Evolutionary conservation across 2,797 vertebrate genomes (phyloP).

Genomic region (Knipowitschia caucasica): DNA sequence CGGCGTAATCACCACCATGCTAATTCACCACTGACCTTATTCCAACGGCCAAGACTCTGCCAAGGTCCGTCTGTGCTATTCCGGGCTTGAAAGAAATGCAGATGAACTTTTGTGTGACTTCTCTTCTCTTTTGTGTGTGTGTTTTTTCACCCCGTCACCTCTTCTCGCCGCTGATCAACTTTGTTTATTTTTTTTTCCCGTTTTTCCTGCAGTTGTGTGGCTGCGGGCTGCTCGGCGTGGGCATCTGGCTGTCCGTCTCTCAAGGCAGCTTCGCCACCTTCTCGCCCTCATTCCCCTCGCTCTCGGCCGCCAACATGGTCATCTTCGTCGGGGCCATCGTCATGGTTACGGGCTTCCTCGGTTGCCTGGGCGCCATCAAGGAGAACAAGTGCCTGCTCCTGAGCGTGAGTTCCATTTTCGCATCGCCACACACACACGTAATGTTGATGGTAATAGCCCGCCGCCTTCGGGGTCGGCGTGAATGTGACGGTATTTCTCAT

Average conservation of each 20-base stretch:
- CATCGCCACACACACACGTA: neutral
- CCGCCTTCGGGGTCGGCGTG: neutral
- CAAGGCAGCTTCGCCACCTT: conserved; percentile 99
- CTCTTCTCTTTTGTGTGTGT: no score
- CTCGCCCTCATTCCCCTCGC: conserved; percentile 94
- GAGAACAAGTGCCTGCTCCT: conserved; percentile 99
- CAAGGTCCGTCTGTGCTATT: neutral
- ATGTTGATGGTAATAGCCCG: neutral
- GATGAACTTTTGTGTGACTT: neutral
- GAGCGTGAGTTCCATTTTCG: conserved; percentile 84
- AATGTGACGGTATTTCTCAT: neutral
- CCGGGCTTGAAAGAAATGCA: neutral
- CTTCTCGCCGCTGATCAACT: no score
- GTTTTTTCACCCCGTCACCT: conserved; percentile 37
- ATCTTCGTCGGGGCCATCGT: conserved; percentile 90
- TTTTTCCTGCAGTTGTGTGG: conserved; percentile 89
- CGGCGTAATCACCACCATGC: neutral
- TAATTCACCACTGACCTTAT: neutral
- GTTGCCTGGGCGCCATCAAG: conserved; percentile 98
- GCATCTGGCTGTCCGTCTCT: conserved; percentile 97
- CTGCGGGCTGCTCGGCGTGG: conserved; percentile 95
- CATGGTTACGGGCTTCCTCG: conserved; percentile 98
- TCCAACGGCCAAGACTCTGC: conserved; percentile 1
- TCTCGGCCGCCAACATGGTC: conserved; percentile 97
- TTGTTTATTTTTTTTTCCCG: conserved; percentile 17